These are phyloP conservation scores for Cheilosia vernalis DNA, from an alignment of 2,888 invertebrate genomes.

Conservation along the genomic window DNA sequence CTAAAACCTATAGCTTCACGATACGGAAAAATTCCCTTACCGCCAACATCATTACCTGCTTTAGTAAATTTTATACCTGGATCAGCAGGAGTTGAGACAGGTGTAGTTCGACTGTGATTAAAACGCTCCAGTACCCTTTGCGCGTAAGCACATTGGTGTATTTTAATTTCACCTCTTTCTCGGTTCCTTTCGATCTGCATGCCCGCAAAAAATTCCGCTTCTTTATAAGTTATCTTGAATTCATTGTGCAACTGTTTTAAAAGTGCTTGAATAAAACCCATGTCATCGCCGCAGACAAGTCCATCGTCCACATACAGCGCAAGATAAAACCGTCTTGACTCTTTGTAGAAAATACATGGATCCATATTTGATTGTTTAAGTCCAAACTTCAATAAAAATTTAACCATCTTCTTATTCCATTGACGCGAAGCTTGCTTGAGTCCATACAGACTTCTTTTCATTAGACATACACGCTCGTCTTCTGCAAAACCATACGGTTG, in stretches of 20 bases:
- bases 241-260: conserved; percentile 18
- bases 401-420: conserved; percentile 57
- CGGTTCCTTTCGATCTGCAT: conserved; percentile 40
- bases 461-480: conserved; percentile 59
- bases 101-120: no score
- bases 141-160: conserved; percentile 38
- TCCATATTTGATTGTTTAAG: conserved; percentile 56
- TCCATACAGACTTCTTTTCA: conserved; percentile 71
- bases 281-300: conserved; percentile 69
- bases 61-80: conserved; percentile 38
- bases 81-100: no score
- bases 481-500: conserved; percentile 69
- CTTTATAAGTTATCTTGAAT: conserved; percentile 54
- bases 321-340: conserved; percentile 61
- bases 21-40: conserved; percentile 42
- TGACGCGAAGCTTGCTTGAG: conserved; percentile 64
- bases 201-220: conserved; percentile 53
- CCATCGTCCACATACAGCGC: conserved; percentile 77
- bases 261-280: conserved; percentile 17
- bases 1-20: conserved; percentile 55
- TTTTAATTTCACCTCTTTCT: conserved; percentile 35
- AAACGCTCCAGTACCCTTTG: no score
- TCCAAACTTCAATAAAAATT: conserved; percentile 49
- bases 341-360: no score
- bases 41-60: conserved; percentile 1